Evolutionary conservation across 2,113 vertebrate genomes (phyloP), one percentile per base, ranked within the genome.

Genomic region (Petromus typicus): DNA sequence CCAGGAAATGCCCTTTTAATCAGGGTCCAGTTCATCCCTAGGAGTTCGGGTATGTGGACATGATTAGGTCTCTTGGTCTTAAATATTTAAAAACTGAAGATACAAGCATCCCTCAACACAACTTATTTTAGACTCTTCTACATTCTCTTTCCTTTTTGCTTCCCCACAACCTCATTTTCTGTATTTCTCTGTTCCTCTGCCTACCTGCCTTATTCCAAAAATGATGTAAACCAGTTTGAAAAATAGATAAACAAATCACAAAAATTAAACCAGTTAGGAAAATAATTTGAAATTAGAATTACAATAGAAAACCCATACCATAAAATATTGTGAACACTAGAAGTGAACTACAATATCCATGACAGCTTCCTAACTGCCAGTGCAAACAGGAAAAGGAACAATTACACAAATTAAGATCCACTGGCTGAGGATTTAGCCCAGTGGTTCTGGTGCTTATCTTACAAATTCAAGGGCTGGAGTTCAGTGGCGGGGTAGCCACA

Each of bases 281-380:
- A 89, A 90, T 27, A 90, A 25, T 61, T 71, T 90, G 57, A 93
- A 95, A 32, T 7, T 16, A 89, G 66, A 92, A 22, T 87, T 64
- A 73, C 2, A 23, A 5, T 64, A 88, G 43, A 78, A 90, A 81
- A 67, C 14, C 37, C 23, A 76, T 16, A 56, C 7, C 12, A 45
- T 61, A n/a, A 86, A 51, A 51, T 87, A 76, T 54, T 84, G 12
- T 1, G 20, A 54, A 89, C 63, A 86, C 67, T 81, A 79, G 40
- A 71, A 45, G 76, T 34, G 20, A 40, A 75, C 7, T 78, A 66
- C 30, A 88, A 54, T 12, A 14, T 16, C 34, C 27, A 14, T 0
- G 5, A 51, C 30, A 95, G 78, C 43, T 79, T 91, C 40, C 23
- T 27, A 59, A 56, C 16, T 69, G 69, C 20, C 23, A 67, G 20